A percentile compares a stretch with the other conserved stretches of the same genome.
Conservation (phyloP, 2,797 vertebrate genomes). For the Centroberyx gerrardi region DNA sequence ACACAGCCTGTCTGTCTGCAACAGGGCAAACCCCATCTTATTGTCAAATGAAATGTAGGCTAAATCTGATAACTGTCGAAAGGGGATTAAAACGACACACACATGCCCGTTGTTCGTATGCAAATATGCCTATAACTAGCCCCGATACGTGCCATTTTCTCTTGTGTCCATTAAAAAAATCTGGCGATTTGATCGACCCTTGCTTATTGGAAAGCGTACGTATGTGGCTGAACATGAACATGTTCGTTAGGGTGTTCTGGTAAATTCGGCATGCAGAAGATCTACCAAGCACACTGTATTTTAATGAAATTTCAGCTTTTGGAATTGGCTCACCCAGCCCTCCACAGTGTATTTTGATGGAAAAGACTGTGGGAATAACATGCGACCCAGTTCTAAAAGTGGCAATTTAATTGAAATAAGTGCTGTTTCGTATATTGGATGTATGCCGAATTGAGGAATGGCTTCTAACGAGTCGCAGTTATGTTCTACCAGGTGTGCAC, state of each 20-base stretch:
- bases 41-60: constrained; percentile 39
- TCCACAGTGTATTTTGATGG: too few species aligned
- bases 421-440: neutral
- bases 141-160: neutral
- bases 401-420: neutral
- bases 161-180: neutral
- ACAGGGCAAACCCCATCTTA: neutral
- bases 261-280: neutral
- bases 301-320: too few species aligned
- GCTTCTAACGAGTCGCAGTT: accelerated
- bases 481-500: accelerated
- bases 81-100: constrained; percentile 25
- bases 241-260: neutral
- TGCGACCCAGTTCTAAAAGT: constrained; percentile 41
- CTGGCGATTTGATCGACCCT: neutral
- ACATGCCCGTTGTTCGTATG: constrained; percentile 18
- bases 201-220: accelerated
- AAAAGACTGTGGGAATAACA: constrained; percentile 35
- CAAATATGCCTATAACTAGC: constrained; percentile 12
- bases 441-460: neutral
- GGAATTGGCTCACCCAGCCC: too few species aligned
- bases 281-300: too few species aligned
- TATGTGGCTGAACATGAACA: neutral
- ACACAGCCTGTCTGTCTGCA: neutral
- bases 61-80: constrained; percentile 49